Evolutionary conservation across 2,113 vertebrate genomes (phyloP), one percentile per base, ranked within the genome.

Genomic region (Microcebus griseorufus): DNA sequence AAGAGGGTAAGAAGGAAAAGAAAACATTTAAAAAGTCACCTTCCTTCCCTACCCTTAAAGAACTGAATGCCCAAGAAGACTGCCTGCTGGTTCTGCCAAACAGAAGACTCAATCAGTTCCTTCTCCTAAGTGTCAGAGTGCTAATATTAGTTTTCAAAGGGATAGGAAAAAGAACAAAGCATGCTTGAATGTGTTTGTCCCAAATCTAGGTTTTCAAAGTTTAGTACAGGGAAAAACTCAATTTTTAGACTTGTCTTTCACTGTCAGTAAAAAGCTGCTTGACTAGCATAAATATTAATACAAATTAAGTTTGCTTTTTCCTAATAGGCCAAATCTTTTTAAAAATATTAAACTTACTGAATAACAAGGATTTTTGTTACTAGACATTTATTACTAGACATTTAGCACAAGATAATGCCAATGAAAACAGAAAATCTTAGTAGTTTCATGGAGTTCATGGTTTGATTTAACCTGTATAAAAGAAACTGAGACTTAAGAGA

Each of bases 391-490:
- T 65, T 62, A 64, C 18, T 69, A 93, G 73, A 73, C 37, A 72
- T 67, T 96, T 51, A 84, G 73, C 3, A 58, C 0, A 84, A 80
- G 22, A 53, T 13, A 69, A 64, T 53, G 37, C 12, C 67, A 62
- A 25, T 32, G 70, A 84, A 95, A 55, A 51, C 0, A 88, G 95
- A 18, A 58, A 53, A 53, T 88, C 23, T 62, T 55, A 45, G 18
- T 39, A 86, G 7, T 79, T 88, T 65, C 76, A 70, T 58, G 10
- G 51, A 55, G 23, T 81, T 90, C 48, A 88, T 58, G 42, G 65
- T 58, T 90, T 93, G 51, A 76, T 62, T 87, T 92, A 62, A 94
- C 29, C 32, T 80, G 9, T 51, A 64, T 82, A 93, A 84, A 88
- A 64, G 8, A 64, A 75, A 62, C 27, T 81, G 10, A 62, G 32